Percentiles rank a stretch among this genome's conserved stretches.
phyloP scores from a whole-genome alignment of 2,888 invertebrate species.

The Drosophila formosana region DNA sequence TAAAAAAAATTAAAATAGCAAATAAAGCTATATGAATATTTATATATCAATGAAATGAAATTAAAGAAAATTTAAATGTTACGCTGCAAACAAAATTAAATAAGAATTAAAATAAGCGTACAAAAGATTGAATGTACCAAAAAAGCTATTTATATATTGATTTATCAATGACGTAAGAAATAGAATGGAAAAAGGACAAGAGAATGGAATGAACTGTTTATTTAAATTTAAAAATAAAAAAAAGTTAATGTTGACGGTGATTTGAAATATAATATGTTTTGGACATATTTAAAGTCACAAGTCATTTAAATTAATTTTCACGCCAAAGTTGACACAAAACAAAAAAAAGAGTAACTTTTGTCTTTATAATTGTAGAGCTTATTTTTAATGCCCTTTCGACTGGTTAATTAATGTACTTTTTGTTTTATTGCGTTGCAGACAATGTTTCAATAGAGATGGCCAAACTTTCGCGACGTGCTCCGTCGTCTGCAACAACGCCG shows the following conservation, averaged over 20 bases:
- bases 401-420: not conserved
- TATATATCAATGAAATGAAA: no score
- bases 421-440: slow-evolving; percentile 72
- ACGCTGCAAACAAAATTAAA: not conserved
- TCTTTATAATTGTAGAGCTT: not conserved
- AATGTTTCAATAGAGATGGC: slow-evolving; percentile 86
- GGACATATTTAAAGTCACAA: no score
- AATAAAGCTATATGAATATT: no score
- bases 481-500: slow-evolving; percentile 79
- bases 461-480: slow-evolving; percentile 85
- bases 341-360: no score
- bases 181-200: no score
- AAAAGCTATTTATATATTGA: not conserved
- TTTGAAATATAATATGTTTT: no score
- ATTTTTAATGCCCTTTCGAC: not conserved
- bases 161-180: not conserved
- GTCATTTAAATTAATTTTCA: no score
- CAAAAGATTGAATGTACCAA: not conserved
- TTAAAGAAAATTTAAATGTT: not conserved
- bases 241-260: no score
- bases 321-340: no score
- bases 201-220: no score
- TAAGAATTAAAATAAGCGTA: no score
- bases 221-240: not conserved
- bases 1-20: no score